Percentiles rank a stretch among this genome's conserved stretches.
phyloP scores from a whole-genome alignment of 2,888 invertebrate species.

The Ormyrus nitidulus region DNA sequence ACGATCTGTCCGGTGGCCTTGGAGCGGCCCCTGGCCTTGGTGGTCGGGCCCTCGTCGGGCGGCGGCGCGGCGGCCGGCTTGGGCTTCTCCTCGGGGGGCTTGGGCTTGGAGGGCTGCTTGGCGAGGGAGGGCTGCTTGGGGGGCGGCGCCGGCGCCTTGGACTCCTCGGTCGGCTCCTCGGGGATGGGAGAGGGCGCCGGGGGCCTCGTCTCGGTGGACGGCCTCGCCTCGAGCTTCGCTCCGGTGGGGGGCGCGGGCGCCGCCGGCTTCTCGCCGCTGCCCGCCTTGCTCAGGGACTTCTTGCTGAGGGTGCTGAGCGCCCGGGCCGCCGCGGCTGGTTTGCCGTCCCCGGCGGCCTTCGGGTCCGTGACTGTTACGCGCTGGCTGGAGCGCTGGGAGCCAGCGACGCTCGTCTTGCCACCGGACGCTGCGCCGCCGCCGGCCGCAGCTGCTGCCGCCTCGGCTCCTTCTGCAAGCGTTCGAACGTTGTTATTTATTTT shows the following conservation, averaged over 20 bases:
- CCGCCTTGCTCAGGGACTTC: conserved; percentile 38
- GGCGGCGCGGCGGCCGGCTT: conserved; percentile 60
- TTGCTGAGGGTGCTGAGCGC: conserved; percentile 52
- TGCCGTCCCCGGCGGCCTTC: neutral
- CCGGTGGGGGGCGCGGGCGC: conserved; percentile 40
- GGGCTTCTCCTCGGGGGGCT: conserved; percentile 14
- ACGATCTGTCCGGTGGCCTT: conserved; percentile 85
- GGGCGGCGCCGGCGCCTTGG: neutral
- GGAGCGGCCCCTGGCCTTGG: conserved; percentile 80
- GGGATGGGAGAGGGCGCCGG: conserved; percentile 79
- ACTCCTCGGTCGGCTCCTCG: conserved; percentile 74
- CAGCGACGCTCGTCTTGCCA: neutral
- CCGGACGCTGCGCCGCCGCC: neutral
- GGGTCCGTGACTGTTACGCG: conserved; percentile 47
- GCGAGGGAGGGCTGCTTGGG: neutral
- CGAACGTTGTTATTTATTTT: conserved; percentile 1
- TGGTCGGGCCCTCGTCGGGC: conserved; percentile 70
- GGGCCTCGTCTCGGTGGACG: conserved; percentile 41
- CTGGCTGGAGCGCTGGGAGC: conserved; percentile 32
- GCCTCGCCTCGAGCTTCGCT: conserved; percentile 53
- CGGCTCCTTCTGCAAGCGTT: neutral
- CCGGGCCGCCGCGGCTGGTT: conserved; percentile 34
- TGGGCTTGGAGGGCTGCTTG: neutral
- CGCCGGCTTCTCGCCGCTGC: conserved; percentile 61
- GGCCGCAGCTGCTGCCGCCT: neutral